Percentiles rank a stretch among this genome's conserved stretches.
Evolutionary conservation across 2,888 invertebrate genomes (phyloP).

Genomic region (Opisthograptis luteolata): DNA sequence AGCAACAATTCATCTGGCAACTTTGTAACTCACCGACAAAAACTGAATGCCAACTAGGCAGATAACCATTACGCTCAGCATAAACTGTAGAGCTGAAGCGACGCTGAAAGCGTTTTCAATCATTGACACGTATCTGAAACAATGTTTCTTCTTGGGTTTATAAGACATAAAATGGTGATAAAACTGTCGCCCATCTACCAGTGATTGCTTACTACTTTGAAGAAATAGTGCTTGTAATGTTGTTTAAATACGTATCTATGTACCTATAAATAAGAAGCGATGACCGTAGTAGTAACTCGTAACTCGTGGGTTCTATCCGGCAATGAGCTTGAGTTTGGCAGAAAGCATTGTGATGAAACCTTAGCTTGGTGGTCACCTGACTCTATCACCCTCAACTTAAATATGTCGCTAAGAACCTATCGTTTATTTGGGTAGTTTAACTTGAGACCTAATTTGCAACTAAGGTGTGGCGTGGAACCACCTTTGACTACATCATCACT

Average conservation of each 20-base stretch:
- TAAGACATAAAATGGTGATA: slow-evolving; percentile 21
- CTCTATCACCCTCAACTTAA: too few species aligned
- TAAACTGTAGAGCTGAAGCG: slow-evolving; percentile 77
- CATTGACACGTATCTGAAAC: slow-evolving; percentile 77
- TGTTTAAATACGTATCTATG: background rate
- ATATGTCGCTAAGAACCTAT: too few species aligned
- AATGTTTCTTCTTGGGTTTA: slow-evolving; percentile 28
- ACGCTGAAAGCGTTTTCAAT: slow-evolving; percentile 78
- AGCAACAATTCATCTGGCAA: slow-evolving; percentile 8
- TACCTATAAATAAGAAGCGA: too few species aligned
- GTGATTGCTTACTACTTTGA: slow-evolving; percentile 19
- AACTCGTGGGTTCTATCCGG: too few species aligned
- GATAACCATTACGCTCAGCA: slow-evolving; percentile 80
- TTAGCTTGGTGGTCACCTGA: too few species aligned
- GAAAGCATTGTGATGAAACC: too few species aligned
- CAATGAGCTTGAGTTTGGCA: too few species aligned
- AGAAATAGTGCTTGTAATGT: background rate
- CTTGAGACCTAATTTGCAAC: too few species aligned
- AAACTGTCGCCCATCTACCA: slow-evolving; percentile 15
- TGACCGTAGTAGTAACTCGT: too few species aligned
- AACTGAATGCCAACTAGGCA: slow-evolving; percentile 78
- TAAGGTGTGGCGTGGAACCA: too few species aligned
- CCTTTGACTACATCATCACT: too few species aligned
- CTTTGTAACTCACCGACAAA: slow-evolving; percentile 62
- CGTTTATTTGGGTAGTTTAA: too few species aligned